phyloP scores from a whole-genome alignment of 2,888 invertebrate species.

The Geophilus truncorum region DNA sequence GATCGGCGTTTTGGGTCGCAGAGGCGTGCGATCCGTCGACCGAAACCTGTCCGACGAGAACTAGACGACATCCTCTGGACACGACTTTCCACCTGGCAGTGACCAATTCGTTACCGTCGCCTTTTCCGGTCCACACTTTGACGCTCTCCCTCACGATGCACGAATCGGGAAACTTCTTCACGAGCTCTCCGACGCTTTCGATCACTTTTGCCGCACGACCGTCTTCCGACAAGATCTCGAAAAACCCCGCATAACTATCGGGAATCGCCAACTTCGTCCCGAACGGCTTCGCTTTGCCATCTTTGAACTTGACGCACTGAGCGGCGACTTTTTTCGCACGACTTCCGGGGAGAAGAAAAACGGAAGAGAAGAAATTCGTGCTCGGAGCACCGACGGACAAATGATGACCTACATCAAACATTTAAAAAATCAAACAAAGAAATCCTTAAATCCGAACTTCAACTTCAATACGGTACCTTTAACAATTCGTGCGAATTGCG shows the following conservation, averaged over 20 bases:
- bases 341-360: constrained; percentile 77
- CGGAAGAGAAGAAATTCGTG: constrained; percentile 78
- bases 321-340: constrained; percentile 73
- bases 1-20: constrained; percentile 28
- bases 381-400: constrained; percentile 84
- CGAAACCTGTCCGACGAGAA: constrained; percentile 65
- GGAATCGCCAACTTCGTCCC: constrained; percentile 81
- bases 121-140: constrained; percentile 56
- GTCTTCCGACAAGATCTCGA: constrained; percentile 90
- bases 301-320: constrained; percentile 71
- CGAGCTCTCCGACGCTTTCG: constrained; percentile 77
- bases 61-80: constrained; percentile 76
- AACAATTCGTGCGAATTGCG: constrained; percentile 82
- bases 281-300: constrained; percentile 65
- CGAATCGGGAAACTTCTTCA: constrained; percentile 51
- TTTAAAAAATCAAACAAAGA: background rate
- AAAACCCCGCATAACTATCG: constrained; percentile 83
- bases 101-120: constrained; percentile 42
- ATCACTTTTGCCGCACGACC: constrained; percentile 77
- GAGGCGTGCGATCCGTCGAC: constrained; percentile 38
- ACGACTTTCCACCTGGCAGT: constrained; percentile 58
- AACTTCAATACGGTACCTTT: constrained; percentile 58
- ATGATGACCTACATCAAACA: constrained; percentile 60
- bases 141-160: constrained; percentile 75
- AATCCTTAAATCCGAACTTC: background rate